These are phyloP conservation scores for Toxostoma redivivum DNA, from an alignment of 2,113 vertebrate genomes.

Conservation along the genomic window DNA sequence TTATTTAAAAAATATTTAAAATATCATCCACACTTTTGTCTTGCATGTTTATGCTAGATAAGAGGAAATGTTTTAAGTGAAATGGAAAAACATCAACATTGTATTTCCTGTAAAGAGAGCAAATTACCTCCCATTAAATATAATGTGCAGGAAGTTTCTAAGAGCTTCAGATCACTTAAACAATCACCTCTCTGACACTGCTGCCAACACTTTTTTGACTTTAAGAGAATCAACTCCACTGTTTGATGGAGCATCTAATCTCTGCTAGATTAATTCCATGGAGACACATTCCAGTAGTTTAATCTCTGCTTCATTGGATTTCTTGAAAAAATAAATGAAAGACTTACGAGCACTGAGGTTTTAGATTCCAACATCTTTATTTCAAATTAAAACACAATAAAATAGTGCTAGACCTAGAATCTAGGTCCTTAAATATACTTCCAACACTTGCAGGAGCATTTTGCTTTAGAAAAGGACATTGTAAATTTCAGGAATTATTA, in stretches of 20 bases:
- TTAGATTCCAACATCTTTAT: neutral
- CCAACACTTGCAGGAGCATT: neutral
- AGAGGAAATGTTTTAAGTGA: constrained; percentile 24
- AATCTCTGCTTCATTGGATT: neutral
- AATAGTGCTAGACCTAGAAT: neutral
- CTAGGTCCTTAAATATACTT: neutral
- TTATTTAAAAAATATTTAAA: neutral
- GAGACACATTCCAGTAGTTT: neutral
- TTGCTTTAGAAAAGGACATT: neutral
- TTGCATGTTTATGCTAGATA: constrained; percentile 1
- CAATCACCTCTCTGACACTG: neutral
- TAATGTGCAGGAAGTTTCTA: neutral
- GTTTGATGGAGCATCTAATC: neutral
- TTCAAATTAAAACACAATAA: neutral
- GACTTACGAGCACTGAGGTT: neutral
- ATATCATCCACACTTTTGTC: neutral
- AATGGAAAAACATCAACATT: neutral
- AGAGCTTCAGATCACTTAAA: neutral
- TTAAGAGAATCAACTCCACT: neutral
- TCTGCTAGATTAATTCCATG: neutral
- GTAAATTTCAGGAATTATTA: neutral
- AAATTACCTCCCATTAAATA: neutral
- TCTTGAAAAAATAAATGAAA: neutral
- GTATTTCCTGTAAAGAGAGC: neutral
- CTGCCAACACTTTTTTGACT: neutral